Percentiles rank a stretch among this genome's conserved stretches.
phyloP scores from a whole-genome alignment of 37 sponge, comb jelly and placozoan genomes.

The Spongilla lacustris region DNA sequence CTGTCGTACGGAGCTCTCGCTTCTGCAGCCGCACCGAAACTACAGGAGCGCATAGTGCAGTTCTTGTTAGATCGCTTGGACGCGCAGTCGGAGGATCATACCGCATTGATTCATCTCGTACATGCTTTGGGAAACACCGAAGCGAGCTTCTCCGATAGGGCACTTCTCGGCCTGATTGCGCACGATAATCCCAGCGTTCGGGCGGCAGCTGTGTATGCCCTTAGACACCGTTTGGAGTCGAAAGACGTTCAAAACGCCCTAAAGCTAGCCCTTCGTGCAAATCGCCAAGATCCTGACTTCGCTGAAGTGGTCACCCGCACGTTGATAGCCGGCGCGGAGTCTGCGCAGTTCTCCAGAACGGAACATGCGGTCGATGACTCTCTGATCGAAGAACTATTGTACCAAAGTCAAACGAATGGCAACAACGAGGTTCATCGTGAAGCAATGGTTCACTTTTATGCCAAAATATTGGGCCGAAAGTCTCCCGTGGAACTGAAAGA shows the following conservation, averaged over 20 bases:
- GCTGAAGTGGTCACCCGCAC: too few species aligned
- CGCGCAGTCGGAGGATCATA: background rate
- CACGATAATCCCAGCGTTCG: conserved; percentile 4
- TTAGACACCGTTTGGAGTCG: background rate
- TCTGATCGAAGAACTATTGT: too few species aligned
- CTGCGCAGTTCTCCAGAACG: too few species aligned
- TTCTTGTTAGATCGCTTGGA: background rate
- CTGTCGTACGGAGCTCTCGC: background rate
- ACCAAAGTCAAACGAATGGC: too few species aligned
- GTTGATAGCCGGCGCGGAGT: too few species aligned
- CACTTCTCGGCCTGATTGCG: background rate
- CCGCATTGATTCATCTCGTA: background rate
- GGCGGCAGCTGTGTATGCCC: conserved; percentile 10
- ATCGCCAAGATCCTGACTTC: too few species aligned
- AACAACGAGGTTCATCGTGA: too few species aligned
- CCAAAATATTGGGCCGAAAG: too few species aligned
- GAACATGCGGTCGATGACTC: too few species aligned
- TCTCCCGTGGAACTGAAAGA: too few species aligned
- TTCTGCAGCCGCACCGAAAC: background rate
- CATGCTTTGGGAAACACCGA: conserved; percentile 37
- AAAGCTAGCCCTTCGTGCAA: too few species aligned
- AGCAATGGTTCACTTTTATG: too few species aligned
- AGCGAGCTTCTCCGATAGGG: background rate
- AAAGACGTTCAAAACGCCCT: background rate
- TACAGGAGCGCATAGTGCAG: background rate